Conservation (phyloP, 2,888 invertebrate species). For the Drosophila rellima region DNA sequence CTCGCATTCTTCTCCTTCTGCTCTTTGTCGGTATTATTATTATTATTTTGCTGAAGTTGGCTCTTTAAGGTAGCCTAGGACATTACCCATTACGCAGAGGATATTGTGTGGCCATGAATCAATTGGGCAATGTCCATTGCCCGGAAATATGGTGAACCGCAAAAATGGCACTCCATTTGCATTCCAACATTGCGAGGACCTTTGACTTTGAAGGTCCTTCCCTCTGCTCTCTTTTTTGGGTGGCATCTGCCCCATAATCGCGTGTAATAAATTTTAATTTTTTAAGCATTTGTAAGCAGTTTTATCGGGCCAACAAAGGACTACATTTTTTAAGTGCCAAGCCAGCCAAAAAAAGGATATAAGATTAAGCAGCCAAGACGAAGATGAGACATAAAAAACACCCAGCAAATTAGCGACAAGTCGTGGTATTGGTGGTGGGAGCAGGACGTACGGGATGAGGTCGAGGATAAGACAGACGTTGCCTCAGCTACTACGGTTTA, state of each 20-base stretch:
- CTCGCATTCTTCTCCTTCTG: conserved; percentile 29
- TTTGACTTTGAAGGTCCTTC: conserved; percentile 16
- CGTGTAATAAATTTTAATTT: conserved; percentile 83
- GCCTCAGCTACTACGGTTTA: conserved; percentile 62
- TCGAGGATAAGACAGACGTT: conserved; percentile 35
- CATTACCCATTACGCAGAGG: conserved; percentile 75
- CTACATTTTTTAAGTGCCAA: conserved; percentile 76
- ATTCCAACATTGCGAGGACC: conserved; percentile 29
- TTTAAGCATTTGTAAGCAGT: conserved; percentile 83
- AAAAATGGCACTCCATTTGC: conserved; percentile 70
- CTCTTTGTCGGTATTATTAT: conserved; percentile 24
- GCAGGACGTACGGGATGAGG: conserved; percentile 28
- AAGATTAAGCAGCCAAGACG: conserved; percentile 75
- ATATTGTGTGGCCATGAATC: conserved; percentile 81
- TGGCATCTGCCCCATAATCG: conserved; percentile 65
- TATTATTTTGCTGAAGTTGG: conserved; percentile 68
- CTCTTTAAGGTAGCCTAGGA: conserved; percentile 72
- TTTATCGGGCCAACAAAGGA: conserved; percentile 79
- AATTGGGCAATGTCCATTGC: conserved; percentile 73
- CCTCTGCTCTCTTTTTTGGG: background rate
- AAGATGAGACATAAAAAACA: conserved; percentile 72
- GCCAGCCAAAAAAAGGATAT: conserved; percentile 72
- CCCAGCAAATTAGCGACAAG: conserved; percentile 75
- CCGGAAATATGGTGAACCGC: conserved; percentile 74
- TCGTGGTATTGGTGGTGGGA: conserved; percentile 2